Evolutionary conservation across 1,140 invertebrate species (phyloP).

Genomic region (Phymastichus coffea): DNA sequence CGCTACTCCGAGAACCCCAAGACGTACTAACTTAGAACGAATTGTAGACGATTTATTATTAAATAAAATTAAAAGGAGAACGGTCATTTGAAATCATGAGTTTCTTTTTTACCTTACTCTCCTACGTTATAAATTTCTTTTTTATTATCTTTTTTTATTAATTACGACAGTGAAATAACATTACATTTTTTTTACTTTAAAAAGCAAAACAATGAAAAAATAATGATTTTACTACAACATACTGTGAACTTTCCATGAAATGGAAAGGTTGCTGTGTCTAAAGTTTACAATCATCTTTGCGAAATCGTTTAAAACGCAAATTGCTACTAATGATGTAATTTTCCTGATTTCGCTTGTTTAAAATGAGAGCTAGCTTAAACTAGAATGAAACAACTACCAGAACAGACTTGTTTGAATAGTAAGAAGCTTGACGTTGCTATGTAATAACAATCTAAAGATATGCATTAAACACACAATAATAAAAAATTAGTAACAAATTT

Average conservation of each 20-base stretch:
- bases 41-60: conserved; percentile 59
- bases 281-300: conserved; percentile 27
- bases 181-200: not conserved
- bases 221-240: too few species aligned
- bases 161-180: too few species aligned
- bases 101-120: conserved; percentile 5
- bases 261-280: too few species aligned
- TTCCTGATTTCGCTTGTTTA: conserved; percentile 34
- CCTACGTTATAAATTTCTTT: too few species aligned
- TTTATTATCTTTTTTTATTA: too few species aligned
- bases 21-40: conserved; percentile 55
- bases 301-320: conserved; percentile 30
- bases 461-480: too few species aligned
- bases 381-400: conserved; percentile 31
- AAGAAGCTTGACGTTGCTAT: too few species aligned
- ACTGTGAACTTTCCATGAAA: too few species aligned
- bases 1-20: conserved; percentile 49
- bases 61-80: conserved; percentile 55
- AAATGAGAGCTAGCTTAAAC: conserved; percentile 27
- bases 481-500: too few species aligned
- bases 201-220: not conserved
- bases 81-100: conserved; percentile 50
- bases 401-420: too few species aligned
- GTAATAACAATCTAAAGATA: too few species aligned
- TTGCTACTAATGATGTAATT: conserved; percentile 43